Conservation (phyloP, 2,797 vertebrate genomes). For the Sphaeramia orbicularis region DNA sequence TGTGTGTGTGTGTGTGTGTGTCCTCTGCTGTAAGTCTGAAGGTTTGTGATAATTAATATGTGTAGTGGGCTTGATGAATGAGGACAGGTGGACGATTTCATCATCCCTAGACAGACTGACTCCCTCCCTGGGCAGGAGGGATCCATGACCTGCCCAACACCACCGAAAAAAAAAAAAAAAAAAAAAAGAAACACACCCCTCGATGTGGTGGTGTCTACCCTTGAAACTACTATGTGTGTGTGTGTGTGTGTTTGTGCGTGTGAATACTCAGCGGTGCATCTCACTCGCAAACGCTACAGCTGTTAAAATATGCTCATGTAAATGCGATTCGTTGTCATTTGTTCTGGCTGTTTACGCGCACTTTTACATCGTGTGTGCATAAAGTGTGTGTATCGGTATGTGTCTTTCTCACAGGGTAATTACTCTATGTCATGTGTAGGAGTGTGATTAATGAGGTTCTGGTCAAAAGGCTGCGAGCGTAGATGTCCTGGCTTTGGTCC, state of each 20-base stretch:
- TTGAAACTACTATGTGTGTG: conserved; percentile 67
- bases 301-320: conserved; percentile 40
- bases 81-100: conserved; percentile 86
- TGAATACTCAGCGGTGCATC: conserved; percentile 1
- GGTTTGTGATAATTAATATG: conserved; percentile 89
- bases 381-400: conserved; percentile 33
- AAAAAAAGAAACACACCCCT: conserved; percentile 50
- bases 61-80: conserved; percentile 87
- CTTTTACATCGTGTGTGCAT: background rate
- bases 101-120: conserved; percentile 84
- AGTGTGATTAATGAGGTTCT: conserved; percentile 84
- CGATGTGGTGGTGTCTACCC: conserved; percentile 59
- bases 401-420: conserved; percentile 75
- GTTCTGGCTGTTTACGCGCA: conserved; percentile 32
- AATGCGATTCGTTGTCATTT: conserved; percentile 34
- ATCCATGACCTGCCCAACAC: conserved; percentile 78
- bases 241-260: conserved; percentile 17
- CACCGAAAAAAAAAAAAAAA: conserved; percentile 25
- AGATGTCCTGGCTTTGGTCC: conserved; percentile 77
- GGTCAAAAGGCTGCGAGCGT: conserved; percentile 76
- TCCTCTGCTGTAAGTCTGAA: conserved; percentile 88
- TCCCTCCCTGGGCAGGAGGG: conserved; percentile 81
- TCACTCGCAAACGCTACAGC: conserved; percentile 34
- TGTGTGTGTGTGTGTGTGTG: conserved; percentile 60
- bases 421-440: conserved; percentile 80